phyloP scores from a whole-genome alignment of 2,113 vertebrate genomes.

The Rutilus rutilus region DNA sequence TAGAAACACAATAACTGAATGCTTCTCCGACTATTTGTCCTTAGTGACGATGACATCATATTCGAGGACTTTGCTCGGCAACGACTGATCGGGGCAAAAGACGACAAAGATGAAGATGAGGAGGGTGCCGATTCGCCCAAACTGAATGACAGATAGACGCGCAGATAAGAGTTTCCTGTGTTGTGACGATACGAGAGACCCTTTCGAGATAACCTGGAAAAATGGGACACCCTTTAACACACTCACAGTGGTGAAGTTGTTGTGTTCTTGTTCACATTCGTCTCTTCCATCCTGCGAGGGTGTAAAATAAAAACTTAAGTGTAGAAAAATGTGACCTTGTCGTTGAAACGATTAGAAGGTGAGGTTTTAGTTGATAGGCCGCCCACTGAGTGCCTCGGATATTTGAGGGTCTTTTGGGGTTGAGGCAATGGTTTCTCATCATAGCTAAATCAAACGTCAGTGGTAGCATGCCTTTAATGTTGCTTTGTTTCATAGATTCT shows the following conservation, averaged over 20 bases:
- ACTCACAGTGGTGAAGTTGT: slow-evolving; percentile 68
- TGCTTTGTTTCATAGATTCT: slow-evolving; percentile 59
- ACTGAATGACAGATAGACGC: slow-evolving; percentile 83
- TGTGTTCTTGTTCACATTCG: slow-evolving; percentile 68
- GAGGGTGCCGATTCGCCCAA: slow-evolving; percentile 82
- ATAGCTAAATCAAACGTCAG: slow-evolving; percentile 47
- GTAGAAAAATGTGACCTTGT: slow-evolving; percentile 43
- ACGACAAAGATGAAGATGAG: slow-evolving; percentile 90
- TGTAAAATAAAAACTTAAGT: slow-evolving; percentile 45
- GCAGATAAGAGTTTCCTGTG: slow-evolving; percentile 43
- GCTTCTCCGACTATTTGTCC: slow-evolving; percentile 36
- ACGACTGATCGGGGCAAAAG: slow-evolving; percentile 87
- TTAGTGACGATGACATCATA: slow-evolving; percentile 93
- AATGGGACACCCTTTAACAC: slow-evolving; percentile 67
- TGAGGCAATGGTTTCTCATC: slow-evolving; percentile 43
- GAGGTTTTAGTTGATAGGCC: slow-evolving; percentile 45
- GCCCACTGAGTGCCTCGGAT: slow-evolving; percentile 32
- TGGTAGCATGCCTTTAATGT: slow-evolving; percentile 62
- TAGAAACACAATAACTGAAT: background rate
- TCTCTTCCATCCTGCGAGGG: slow-evolving; percentile 65
- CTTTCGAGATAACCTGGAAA: slow-evolving; percentile 59
- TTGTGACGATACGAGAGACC: slow-evolving; percentile 50
- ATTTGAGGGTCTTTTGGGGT: slow-evolving; percentile 37
- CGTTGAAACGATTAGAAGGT: slow-evolving; percentile 41
- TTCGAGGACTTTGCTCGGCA: slow-evolving; percentile 96